Conservation (phyloP, 2,888 invertebrate species). For the Campoletis raptor region DNA sequence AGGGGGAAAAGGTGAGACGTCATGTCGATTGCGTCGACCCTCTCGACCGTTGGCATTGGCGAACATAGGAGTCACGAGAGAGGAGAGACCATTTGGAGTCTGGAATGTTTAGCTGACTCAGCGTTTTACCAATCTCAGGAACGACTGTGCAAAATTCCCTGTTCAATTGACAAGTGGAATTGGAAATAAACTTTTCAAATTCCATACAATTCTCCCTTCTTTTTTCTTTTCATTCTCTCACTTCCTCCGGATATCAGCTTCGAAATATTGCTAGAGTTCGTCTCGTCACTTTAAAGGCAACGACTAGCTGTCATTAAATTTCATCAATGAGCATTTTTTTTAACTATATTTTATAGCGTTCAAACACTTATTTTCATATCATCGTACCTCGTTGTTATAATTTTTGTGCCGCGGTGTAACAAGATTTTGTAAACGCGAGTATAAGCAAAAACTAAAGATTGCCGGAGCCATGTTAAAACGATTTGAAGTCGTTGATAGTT, state of each 20-base stretch:
- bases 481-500: conserved; percentile 58
- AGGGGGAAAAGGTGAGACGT: conserved; percentile 55
- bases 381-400: not conserved
- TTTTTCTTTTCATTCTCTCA: not conserved
- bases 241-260: not conserved
- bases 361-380: not conserved
- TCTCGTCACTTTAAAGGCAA: not conserved
- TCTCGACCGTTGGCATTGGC: conserved; percentile 29
- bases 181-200: conserved; percentile 61
- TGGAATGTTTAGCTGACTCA: conserved; percentile 58
- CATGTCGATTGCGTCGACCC: conserved; percentile 47
- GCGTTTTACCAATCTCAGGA: conserved; percentile 60
- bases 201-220: conserved; percentile 40
- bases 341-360: no score
- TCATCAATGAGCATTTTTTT: not conserved
- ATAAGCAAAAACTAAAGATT: conserved; percentile 10
- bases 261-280: conserved; percentile 18
- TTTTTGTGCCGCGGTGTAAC: not conserved
- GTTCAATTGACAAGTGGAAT: conserved; percentile 60
- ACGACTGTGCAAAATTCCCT: conserved; percentile 54
- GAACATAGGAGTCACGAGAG: conserved; percentile 16
- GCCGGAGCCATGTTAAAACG: conserved; percentile 11
- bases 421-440: not conserved
- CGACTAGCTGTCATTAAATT: conserved; percentile 19
- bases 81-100: conserved; percentile 47